Conservation (phyloP, 2,888 invertebrate species). For the Spodoptera littoralis region DNA sequence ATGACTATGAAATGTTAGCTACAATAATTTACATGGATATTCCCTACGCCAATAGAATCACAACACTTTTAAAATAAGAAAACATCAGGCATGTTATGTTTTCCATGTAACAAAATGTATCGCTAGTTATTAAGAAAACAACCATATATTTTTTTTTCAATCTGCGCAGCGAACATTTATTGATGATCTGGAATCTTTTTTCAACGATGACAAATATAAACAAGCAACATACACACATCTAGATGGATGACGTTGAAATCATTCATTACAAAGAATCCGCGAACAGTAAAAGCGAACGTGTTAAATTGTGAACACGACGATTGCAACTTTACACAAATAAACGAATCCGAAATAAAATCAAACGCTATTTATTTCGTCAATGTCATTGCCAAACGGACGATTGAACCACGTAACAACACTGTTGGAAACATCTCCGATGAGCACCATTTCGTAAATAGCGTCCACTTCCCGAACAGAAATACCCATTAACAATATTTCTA, state of each 20-base stretch:
- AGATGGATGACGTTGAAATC: constrained; percentile 31
- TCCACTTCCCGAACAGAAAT: constrained; percentile 31
- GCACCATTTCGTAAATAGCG: constrained; percentile 35
- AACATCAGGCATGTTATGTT: background rate
- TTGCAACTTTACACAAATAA: constrained; percentile 53
- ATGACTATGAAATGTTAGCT: no score
- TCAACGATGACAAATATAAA: constrained; percentile 28
- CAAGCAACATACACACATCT: constrained; percentile 15
- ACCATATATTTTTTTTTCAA: constrained; percentile 5
- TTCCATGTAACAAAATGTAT: constrained; percentile 9
- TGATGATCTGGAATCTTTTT: constrained; percentile 21
- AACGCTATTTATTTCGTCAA: constrained; percentile 53
- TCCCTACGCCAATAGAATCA: no score
- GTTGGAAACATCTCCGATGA: constrained; percentile 34
- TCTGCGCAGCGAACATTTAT: constrained; percentile 4
- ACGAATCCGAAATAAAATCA: constrained; percentile 53
- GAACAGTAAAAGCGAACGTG: constrained; percentile 39
- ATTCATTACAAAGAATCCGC: constrained; percentile 35
- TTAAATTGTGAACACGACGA: constrained; percentile 35
- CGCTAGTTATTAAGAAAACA: background rate
- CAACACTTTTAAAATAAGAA: no score
- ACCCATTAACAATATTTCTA: constrained; percentile 34
- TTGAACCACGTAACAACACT: constrained; percentile 39
- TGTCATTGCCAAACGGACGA: constrained; percentile 58
- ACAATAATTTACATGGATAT: no score